phyloP scores from a whole-genome alignment of 2,797 vertebrate species.

The Dendrocincla tyrannina region DNA sequence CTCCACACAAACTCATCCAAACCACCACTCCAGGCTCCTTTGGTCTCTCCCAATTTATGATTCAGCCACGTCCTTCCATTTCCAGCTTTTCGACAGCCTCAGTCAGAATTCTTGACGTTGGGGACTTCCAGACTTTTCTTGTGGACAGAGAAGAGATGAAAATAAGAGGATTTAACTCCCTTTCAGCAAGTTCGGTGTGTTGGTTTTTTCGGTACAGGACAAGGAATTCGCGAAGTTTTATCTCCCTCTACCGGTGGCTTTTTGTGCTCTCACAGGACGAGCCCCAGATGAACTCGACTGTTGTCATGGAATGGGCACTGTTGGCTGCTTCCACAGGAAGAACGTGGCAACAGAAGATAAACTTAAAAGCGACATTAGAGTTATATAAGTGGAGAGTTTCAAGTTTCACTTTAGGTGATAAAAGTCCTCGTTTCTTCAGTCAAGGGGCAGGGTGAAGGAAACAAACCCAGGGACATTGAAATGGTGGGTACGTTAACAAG shows the following conservation, averaged over 20 bases:
- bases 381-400: not conserved
- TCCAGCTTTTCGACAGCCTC: not conserved
- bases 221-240: not conserved
- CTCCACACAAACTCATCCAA: not conserved
- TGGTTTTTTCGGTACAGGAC: accelerated
- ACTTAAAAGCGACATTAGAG: not conserved
- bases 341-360: not conserved
- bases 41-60: accelerated
- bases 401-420: not conserved
- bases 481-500: no score
- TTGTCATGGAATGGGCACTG: not conserved
- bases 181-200: accelerated
- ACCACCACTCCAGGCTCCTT: not conserved
- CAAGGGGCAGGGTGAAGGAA: not conserved
- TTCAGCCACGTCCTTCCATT: not conserved
- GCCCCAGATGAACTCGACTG: accelerated
- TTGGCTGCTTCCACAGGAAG: not conserved
- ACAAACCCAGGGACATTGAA: accelerated
- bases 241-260: slow-evolving; percentile 53
- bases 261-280: accelerated
- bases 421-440: not conserved
- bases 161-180: not conserved
- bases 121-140: not conserved
- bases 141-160: not conserved
- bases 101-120: accelerated